Evolutionary conservation across 2,113 vertebrate species (phyloP), one percentile per base, ranked within the genome.

Genomic region (Sinocyclocheilus rhinocerous): DNA sequence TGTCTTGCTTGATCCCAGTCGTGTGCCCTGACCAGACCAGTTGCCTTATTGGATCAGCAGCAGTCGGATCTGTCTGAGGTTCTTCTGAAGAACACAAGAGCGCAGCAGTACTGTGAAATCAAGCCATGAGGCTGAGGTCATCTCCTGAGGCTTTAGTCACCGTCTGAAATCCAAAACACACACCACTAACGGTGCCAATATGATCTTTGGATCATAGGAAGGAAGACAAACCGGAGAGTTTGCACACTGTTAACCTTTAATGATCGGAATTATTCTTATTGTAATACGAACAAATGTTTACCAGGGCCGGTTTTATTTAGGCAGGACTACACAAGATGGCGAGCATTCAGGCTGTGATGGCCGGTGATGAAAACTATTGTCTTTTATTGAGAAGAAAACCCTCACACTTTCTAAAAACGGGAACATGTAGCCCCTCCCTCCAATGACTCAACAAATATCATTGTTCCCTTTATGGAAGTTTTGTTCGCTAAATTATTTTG

Each of bases 101-200:
- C 1, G 36, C 79, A 20, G 59, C 59, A 86, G 84, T 67, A 81
- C 84, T 81, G 76, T 72, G 84, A 84, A 79, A 29, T 29, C 63
- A 79, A 73, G 22, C 39, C 6, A 42, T 75, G 57, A 59, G 63
- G 24, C 52, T 42, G 63, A 70, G 36, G n/a, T 26, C 72, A 11
- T 57, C 70, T 76, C 24, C 57, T 79, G 57, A 59, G 42, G 39
- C 77, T 87, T 52, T 36, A 61, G 33, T 59, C 52, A 42, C 33
- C 22, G 3, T 80, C 22, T 24, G 22, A 63, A 80, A 61, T 42
- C 33, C 50, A 57, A 57, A 78, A 78, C 11, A 57, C 33, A 57
- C 10, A 20, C 29, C 26, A 33, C 50, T 78, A 22, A 57, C 2
- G 10, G 76, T 75, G 72, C 72, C 52, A 36, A 59, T 59, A 59